These are phyloP conservation scores for Acleris laterana DNA, from an alignment of 2,888 invertebrate species.

Conservation along the genomic window DNA sequence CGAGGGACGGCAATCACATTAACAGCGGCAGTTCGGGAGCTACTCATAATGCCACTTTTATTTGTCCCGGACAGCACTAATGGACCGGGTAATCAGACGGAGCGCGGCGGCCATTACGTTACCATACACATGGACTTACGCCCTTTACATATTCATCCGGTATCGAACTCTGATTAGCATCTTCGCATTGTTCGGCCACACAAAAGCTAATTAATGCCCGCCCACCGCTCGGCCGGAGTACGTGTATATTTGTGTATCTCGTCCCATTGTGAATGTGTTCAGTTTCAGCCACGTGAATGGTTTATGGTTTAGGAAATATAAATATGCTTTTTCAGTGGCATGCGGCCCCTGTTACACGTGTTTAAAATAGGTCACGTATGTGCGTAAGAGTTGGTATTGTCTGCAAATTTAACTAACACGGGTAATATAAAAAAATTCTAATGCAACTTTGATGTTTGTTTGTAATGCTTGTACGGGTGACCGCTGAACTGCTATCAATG, in stretches of 20 bases:
- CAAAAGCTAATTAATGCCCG: slow-evolving; percentile 12
- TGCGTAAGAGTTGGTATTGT: too few relatives aligned
- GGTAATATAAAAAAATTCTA: too few relatives aligned
- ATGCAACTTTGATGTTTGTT: too few relatives aligned
- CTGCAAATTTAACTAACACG: too few relatives aligned
- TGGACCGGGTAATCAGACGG: slow-evolving; percentile 70
- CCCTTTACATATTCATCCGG: slow-evolving; percentile 52
- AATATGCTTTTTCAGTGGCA: too few relatives aligned
- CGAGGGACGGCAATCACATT: slow-evolving; percentile 49
- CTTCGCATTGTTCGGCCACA: slow-evolving; percentile 32
- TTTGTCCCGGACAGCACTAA: slow-evolving; percentile 60
- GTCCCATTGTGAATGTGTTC: not conserved
- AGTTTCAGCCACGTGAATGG: not conserved
- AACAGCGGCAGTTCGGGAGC: slow-evolving; percentile 49
- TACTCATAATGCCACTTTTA: slow-evolving; percentile 65
- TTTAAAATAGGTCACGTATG: too few relatives aligned
- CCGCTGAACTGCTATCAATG: too few relatives aligned
- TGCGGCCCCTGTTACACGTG: too few relatives aligned
- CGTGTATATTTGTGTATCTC: not conserved
- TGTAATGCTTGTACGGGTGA: too few relatives aligned
- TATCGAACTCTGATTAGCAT: slow-evolving; percentile 54
- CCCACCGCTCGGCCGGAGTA: slow-evolving; percentile 4
- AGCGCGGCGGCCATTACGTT: slow-evolving; percentile 45
- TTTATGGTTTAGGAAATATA: not conserved
- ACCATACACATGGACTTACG: slow-evolving; percentile 41